Base-by-base conservation (phyloP, 1,140 invertebrate species). In the Trichomalopsis sarcophagae region DNA sequence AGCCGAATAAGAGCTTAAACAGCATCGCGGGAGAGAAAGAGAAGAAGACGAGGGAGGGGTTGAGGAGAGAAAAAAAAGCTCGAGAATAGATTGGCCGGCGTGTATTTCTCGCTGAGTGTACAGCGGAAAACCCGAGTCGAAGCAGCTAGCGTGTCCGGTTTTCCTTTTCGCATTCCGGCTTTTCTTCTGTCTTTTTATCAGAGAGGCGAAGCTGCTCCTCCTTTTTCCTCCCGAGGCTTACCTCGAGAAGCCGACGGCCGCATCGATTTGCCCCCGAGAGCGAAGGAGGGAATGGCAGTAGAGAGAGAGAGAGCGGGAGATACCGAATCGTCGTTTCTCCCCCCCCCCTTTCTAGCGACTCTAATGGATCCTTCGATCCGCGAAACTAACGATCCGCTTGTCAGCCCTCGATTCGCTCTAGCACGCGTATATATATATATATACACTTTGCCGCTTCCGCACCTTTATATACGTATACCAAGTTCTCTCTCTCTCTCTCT, bases 291-390 rank as follows among this genome's bases (percentile, higher is more conserved):
- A 44, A 75, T 17, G 21, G 73, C 6, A 11, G 69, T 9, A n/a
- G 69, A 69, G 68, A 44, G n/a, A 23, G 11, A n/a, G n/a, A n/a
- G 68, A 69, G n/a, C n/a, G n/a, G n/a, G 21, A 71, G 69, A 27
- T 71, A 33, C 69, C 5, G 14, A 71, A 13, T 71, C 84, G 82
- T 82, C 84, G 86, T 86, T 87, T 87, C 82, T 83, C 86, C 82
- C 85, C 87, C 85, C 86, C 10, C 84, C 87, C 74, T 85, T 87
- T 87, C 87, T 82, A 73, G 84, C 84, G 69, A 71, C 68, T 80
- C 83, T 88, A 89, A 89, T 88, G 88, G 88, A 89, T 89, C 86
- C 86, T 87, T 82, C 81, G 87, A 88, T 88, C 88, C 86, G 81
- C 80, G 85, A 86, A 87, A 89, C 86, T 88, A 89, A 89, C 88